Conservation (phyloP, 1,140 invertebrate genomes). For the Pinna nobilis region DNA sequence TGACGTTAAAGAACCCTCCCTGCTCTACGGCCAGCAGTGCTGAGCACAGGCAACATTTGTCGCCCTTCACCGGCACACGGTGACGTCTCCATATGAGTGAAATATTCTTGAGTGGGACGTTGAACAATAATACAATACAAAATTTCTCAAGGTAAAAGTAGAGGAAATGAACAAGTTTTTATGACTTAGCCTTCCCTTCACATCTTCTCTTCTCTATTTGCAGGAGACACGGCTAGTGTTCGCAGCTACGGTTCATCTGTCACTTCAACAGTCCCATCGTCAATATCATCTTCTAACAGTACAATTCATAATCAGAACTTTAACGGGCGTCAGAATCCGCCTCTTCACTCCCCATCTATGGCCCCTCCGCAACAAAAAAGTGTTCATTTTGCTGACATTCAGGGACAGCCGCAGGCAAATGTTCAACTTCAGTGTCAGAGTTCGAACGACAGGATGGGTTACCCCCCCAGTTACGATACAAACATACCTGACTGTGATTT, state of each 20-base stretch:
- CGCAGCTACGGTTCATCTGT: slow-evolving; percentile 60
- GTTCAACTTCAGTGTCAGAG: slow-evolving; percentile 35
- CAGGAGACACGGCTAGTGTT: slow-evolving; percentile 58
- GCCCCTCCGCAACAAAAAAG: slow-evolving; percentile 50
- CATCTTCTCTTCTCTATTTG: too few relatives aligned
- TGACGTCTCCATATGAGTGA: too few relatives aligned
- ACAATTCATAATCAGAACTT: slow-evolving; percentile 20
- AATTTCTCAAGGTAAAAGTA: too few relatives aligned
- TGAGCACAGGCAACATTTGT: too few relatives aligned
- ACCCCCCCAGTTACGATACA: slow-evolving; percentile 44
- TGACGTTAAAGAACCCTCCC: too few relatives aligned
- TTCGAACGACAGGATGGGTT: slow-evolving; percentile 35
- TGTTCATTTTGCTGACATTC: slow-evolving; percentile 63
- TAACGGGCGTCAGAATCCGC: slow-evolving; percentile 14
- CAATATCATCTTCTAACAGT: slow-evolving; percentile 40
- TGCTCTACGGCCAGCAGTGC: too few relatives aligned
- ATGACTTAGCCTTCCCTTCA: too few relatives aligned
- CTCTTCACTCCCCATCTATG: slow-evolving; percentile 3
- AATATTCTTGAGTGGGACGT: too few relatives aligned
- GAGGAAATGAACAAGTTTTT: too few relatives aligned
- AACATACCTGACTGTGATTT: slow-evolving; percentile 59
- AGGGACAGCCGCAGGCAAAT: slow-evolving; percentile 34
- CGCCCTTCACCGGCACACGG: too few relatives aligned
- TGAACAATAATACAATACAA: too few relatives aligned
- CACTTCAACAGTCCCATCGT: slow-evolving; percentile 55